Evolutionary conservation across 2,888 invertebrate species (phyloP).

Genomic region (Lepidocyrtoides sp.): DNA sequence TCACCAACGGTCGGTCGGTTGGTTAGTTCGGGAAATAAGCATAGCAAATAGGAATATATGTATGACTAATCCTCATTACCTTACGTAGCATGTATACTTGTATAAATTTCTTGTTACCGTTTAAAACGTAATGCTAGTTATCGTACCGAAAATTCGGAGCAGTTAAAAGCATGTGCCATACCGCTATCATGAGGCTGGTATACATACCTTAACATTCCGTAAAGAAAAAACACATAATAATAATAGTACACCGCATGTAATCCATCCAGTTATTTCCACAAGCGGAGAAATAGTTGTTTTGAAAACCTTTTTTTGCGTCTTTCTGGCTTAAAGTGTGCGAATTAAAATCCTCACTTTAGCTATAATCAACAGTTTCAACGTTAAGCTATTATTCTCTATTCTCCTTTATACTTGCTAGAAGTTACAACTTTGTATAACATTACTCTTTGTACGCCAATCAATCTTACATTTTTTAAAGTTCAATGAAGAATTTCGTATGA

Average conservation of each 20-base stretch:
- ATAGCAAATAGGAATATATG: background rate
- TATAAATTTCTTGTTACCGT: background rate
- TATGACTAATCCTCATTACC: background rate
- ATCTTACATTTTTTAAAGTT: constrained; percentile 25
- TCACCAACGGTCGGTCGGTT: background rate
- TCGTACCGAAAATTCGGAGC: background rate
- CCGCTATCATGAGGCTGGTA: background rate
- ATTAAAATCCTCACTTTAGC: background rate
- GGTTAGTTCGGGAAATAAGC: background rate
- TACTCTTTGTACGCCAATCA: constrained; percentile 36
- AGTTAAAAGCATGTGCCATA: background rate
- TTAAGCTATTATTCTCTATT: background rate
- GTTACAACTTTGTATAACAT: background rate
- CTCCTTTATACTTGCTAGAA: background rate
- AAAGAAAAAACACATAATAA: background rate
- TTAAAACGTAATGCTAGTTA: background rate
- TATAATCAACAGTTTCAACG: no score
- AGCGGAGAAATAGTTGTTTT: background rate
- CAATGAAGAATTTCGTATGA: constrained; percentile 39
- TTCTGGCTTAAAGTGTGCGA: background rate
- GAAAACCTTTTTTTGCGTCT: background rate
- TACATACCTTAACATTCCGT: constrained; percentile 8
- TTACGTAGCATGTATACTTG: background rate
- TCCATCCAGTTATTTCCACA: background rate
- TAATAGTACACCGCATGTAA: no score